Conservation (phyloP, 1,140 invertebrate genomes). For the Drosophila arizonae region DNA sequence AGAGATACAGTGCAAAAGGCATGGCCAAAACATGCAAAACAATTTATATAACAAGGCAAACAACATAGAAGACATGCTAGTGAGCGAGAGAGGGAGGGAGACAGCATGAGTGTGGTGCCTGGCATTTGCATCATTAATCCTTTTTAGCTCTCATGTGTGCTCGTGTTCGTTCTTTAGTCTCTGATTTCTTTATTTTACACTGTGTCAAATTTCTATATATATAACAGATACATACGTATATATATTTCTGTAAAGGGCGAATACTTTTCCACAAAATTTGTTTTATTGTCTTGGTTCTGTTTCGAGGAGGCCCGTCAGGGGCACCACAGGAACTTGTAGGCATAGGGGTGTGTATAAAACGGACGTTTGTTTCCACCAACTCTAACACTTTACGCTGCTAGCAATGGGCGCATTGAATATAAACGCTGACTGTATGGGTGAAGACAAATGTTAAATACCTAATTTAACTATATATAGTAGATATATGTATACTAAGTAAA, state of each 20-base stretch:
- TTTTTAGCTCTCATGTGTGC: conserved; percentile 46
- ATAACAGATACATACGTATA: neutral
- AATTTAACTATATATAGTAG: too few relatives aligned
- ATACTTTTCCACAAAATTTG: conserved; percentile 69
- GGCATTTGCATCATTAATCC: conserved; percentile 50
- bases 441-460: too few relatives aligned
- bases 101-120: neutral
- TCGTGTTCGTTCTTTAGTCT: conserved; percentile 13
- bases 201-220: conserved; percentile 17
- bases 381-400: too few relatives aligned
- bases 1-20: neutral
- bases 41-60: conserved; percentile 46
- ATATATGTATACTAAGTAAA: too few relatives aligned
- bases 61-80: neutral
- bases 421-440: too few relatives aligned
- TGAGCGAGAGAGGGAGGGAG: neutral
- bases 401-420: too few relatives aligned
- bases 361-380: too few relatives aligned
- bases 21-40: conserved; percentile 36
- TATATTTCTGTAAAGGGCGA: neutral
- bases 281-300: conserved; percentile 52
- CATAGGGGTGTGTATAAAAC: too few relatives aligned
- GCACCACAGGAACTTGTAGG: neutral
- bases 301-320: neutral
- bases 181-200: conserved; percentile 37